Percentiles rank a stretch among this genome's conserved stretches.
phyloP scores from a whole-genome alignment of 2,888 invertebrate species.

The Amiota minor region DNA sequence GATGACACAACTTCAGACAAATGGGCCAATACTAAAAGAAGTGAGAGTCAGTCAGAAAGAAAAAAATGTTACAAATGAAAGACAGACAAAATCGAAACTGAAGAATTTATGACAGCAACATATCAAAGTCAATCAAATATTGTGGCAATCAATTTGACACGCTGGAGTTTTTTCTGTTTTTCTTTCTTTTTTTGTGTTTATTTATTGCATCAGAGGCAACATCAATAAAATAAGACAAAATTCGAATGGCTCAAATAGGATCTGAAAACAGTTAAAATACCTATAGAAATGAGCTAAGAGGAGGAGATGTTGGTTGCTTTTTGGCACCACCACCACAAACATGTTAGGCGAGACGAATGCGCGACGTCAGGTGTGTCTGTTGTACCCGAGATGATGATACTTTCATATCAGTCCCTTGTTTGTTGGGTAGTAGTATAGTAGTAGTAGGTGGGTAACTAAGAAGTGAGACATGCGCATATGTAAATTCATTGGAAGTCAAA shows the following conservation, averaged over 20 bases:
- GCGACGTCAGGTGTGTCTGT: conserved; percentile 51
- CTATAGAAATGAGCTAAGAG: no score
- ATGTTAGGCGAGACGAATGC: conserved; percentile 21
- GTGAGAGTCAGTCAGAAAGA: conserved; percentile 34
- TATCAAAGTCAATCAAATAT: conserved; percentile 72
- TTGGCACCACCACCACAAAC: conserved; percentile 60
- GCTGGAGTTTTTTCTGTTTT: conserved; percentile 27
- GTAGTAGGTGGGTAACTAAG: conserved; percentile 53
- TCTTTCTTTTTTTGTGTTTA: conserved; percentile 45
- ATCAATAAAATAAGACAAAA: conserved; percentile 12
- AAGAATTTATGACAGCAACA: conserved; percentile 69
- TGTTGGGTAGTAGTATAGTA: no score
- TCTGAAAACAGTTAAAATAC: conserved; percentile 34
- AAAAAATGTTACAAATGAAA: conserved; percentile 40
- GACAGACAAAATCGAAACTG: conserved; percentile 18
- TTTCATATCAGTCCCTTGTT: no score
- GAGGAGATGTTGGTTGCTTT: conserved; percentile 31
- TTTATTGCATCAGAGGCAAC: conserved; percentile 55
- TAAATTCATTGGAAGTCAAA: conserved; percentile 60
- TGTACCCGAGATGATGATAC: neutral
- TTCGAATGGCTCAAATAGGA: conserved; percentile 16
- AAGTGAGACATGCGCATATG: conserved; percentile 60
- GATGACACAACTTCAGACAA: no score
- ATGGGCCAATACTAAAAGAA: conserved; percentile 25
- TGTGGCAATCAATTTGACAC: conserved; percentile 67